These are phyloP conservation scores for Chrysolophus pictus DNA, from an alignment of 2,797 vertebrate genomes.

Conservation along the genomic window DNA sequence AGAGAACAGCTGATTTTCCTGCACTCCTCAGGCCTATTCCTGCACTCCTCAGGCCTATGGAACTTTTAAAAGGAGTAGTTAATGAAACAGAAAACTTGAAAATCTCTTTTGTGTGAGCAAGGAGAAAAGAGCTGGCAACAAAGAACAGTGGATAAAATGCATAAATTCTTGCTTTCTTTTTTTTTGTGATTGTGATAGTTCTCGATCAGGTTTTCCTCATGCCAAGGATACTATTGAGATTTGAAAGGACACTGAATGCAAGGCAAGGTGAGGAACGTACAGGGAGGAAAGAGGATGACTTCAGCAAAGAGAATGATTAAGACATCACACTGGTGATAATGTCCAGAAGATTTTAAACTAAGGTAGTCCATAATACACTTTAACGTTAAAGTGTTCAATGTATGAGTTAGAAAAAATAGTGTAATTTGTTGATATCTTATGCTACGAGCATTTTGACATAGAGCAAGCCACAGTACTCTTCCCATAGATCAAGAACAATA, in stretches of 20 bases:
- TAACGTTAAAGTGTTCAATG: accelerated
- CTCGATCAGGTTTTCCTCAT: background rate
- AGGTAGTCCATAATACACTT: background rate
- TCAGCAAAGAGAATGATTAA: background rate
- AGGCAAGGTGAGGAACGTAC: background rate
- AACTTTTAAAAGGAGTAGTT: background rate
- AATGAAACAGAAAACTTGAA: background rate
- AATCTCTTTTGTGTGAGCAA: background rate
- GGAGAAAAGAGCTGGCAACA: background rate
- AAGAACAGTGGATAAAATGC: background rate
- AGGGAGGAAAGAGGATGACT: background rate
- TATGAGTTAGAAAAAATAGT: background rate
- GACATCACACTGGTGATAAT: background rate
- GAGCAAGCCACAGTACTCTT: background rate
- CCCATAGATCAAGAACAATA: background rate
- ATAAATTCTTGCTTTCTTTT: background rate
- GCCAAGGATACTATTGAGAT: background rate
- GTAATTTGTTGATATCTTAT: background rate
- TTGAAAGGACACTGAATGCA: background rate
- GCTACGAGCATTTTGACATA: background rate
- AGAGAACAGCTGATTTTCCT: background rate
- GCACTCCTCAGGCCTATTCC: background rate
- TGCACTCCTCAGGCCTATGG: background rate
- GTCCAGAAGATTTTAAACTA: background rate
- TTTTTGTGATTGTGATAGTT: background rate